These are phyloP conservation scores for Drosophila gaucha DNA, from an alignment of 2,888 invertebrate species.

Conservation along the genomic window DNA sequence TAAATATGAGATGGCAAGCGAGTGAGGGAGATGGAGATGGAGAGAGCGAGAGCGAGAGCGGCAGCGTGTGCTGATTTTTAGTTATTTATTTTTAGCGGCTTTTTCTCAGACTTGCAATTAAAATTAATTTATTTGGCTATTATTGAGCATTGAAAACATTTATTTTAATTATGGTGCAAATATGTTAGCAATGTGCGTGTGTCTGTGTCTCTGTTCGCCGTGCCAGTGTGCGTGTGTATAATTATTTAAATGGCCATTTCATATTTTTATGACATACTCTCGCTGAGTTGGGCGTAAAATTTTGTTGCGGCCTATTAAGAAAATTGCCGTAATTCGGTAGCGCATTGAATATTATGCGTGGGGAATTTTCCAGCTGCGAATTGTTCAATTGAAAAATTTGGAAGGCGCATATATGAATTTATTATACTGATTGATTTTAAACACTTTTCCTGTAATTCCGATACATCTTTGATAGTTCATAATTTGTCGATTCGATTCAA, in stretches of 20 bases:
- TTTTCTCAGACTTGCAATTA: slow-evolving; percentile 60
- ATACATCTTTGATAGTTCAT: too few relatives aligned
- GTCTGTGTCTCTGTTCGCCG: not conserved
- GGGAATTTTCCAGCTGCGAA: slow-evolving; percentile 3
- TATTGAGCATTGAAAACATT: slow-evolving; percentile 76
- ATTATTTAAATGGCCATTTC: slow-evolving; percentile 58
- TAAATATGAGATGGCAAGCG: slow-evolving; percentile 11
- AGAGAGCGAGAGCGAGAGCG: not conserved
- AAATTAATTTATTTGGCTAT: slow-evolving; percentile 78
- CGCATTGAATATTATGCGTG: slow-evolving; percentile 1
- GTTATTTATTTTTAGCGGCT: slow-evolving; percentile 60
- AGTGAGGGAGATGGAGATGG: not conserved
- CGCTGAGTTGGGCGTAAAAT: slow-evolving; percentile 35
- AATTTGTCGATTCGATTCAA: too few relatives aligned
- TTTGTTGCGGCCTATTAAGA: slow-evolving; percentile 45
- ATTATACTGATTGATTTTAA: too few relatives aligned
- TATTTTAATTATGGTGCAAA: slow-evolving; percentile 72
- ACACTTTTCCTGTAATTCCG: too few relatives aligned
- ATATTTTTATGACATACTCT: slow-evolving; percentile 58
- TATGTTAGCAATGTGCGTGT: slow-evolving; percentile 15
- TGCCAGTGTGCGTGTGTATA: slow-evolving; percentile 5
- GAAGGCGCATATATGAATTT: too few relatives aligned
- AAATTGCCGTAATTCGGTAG: slow-evolving; percentile 39
- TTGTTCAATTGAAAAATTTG: not conserved
- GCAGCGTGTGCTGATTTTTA: slow-evolving; percentile 18